Percentiles rank a stretch among this genome's conserved stretches.
Conservation (phyloP, 1,140 invertebrate species). For the Drosophila trapezifrons region DNA sequence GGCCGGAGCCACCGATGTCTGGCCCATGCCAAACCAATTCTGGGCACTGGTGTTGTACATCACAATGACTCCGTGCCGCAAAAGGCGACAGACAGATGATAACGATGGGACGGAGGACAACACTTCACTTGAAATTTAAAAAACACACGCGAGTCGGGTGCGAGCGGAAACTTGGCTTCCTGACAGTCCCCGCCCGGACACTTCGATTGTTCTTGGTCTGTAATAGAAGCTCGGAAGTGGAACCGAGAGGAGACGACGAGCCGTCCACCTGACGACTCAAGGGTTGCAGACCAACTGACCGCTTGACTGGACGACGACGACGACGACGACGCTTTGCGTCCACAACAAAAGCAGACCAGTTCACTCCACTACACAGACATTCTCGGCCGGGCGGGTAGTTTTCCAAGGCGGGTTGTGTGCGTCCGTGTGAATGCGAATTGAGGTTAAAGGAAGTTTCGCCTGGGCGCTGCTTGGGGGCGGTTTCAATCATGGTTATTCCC, state of each 20-base stretch:
- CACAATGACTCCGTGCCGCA: conserved; percentile 11
- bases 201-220: not conserved
- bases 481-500: conserved; percentile 49
- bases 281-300: conserved; percentile 77
- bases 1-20: conserved; percentile 38
- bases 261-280: conserved; percentile 58
- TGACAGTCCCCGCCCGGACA: conserved; percentile 51
- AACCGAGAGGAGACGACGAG: conserved; percentile 19
- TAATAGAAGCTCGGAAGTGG: conserved; percentile 1
- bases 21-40: conserved; percentile 76
- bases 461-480: conserved; percentile 44
- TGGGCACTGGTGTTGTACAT: conserved; percentile 77
- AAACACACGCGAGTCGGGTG: conserved; percentile 20
- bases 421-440: conserved; percentile 66
- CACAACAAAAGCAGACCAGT: conserved; percentile 64
- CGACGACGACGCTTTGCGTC: conserved; percentile 34
- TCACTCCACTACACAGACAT: conserved; percentile 31
- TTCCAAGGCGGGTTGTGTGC: conserved; percentile 39
- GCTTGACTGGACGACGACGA: conserved; percentile 61
- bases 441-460: conserved; percentile 83
- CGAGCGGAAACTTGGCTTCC: conserved; percentile 17
- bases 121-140: conserved; percentile 60
- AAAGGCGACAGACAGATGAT: conserved; percentile 5
- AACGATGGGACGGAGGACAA: conserved; percentile 20
- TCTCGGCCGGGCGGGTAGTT: conserved; percentile 69